Conservation (phyloP, 2,888 invertebrate genomes). For the Euphydryas editha region DNA sequence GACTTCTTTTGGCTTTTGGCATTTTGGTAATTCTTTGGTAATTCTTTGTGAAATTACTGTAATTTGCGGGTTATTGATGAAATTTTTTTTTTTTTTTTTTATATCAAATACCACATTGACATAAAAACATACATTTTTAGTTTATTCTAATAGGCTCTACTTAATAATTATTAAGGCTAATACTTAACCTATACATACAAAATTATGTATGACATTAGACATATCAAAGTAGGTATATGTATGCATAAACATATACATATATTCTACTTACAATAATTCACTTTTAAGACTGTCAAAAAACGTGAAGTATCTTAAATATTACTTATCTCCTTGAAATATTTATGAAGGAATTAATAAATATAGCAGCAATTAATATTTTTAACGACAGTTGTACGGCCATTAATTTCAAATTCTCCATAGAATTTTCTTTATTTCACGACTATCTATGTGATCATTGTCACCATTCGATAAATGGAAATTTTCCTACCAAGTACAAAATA, state of each 20-base stretch:
- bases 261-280: neutral
- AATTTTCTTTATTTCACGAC: constrained; percentile 64
- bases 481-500: constrained; percentile 29
- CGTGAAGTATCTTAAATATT: neutral
- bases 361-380: constrained; percentile 79
- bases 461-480: constrained; percentile 55
- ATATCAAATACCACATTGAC: too few species aligned
- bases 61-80: too few species aligned
- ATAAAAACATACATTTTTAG: too few species aligned
- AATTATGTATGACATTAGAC: too few species aligned
- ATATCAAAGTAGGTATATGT: neutral
- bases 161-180: too few species aligned
- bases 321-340: constrained; percentile 58
- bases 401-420: constrained; percentile 68
- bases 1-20: too few species aligned
- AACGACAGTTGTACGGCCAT: constrained; percentile 66
- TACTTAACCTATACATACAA: too few species aligned
- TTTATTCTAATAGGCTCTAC: too few species aligned
- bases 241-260: neutral
- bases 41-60: too few species aligned
- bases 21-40: too few species aligned
- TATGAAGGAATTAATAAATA: constrained; percentile 61
- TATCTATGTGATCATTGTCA: constrained; percentile 47
- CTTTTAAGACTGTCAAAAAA: neutral
- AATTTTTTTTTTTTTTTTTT: too few species aligned